phyloP scores from a whole-genome alignment of 2,113 vertebrate genomes.

The Cyprinodon brontotheroides region DNA sequence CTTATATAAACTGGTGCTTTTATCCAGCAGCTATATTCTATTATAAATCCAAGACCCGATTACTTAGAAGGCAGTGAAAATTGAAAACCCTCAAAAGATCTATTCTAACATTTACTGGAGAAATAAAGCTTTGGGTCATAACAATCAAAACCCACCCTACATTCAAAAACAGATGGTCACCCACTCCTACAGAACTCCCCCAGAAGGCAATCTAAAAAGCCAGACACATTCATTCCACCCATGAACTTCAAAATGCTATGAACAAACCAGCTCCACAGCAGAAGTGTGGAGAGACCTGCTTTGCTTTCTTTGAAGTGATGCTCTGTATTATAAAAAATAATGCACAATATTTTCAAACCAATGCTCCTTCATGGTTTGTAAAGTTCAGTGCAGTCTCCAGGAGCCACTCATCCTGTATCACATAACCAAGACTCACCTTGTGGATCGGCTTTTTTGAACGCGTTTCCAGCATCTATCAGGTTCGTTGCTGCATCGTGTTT shows the following conservation, averaged over 20 bases:
- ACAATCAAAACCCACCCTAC: neutral
- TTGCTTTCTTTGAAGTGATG: neutral
- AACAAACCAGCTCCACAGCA: neutral
- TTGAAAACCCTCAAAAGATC: too few relatives aligned
- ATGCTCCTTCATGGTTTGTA: neutral
- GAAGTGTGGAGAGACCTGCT: neutral
- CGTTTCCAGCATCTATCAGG: slow-evolving; percentile 92
- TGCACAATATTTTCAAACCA: neutral
- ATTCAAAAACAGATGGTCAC: neutral
- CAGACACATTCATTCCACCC: neutral
- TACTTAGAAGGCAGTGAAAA: too few relatives aligned
- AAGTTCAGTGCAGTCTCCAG: neutral
- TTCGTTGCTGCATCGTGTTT: slow-evolving; percentile 92
- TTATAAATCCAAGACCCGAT: too few relatives aligned
- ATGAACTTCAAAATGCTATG: neutral
- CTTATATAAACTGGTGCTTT: too few relatives aligned
- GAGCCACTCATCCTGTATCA: too few relatives aligned
- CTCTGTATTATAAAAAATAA: neutral
- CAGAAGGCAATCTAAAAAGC: neutral
- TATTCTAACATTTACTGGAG: neutral
- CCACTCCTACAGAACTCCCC: neutral
- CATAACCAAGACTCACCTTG: slow-evolving; percentile 80
- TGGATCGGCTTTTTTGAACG: slow-evolving; percentile 95
- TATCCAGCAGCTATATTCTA: too few relatives aligned
- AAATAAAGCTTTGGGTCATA: neutral